Evolutionary conservation across 2,888 invertebrate genomes (phyloP), one percentile per base, ranked within the genome.

Genomic region (Autographa pulchrina): DNA sequence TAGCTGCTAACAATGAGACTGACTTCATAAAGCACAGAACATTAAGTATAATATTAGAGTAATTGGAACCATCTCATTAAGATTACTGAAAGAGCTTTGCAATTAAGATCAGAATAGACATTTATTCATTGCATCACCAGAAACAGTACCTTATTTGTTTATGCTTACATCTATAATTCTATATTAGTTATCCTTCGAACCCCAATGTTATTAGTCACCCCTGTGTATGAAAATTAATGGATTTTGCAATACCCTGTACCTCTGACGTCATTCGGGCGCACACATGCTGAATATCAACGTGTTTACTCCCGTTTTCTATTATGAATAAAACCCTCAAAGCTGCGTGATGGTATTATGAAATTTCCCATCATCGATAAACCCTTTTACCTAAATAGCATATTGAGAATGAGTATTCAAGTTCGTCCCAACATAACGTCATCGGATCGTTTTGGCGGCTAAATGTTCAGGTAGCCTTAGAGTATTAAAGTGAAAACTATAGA

Each of bases 321-420:
- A 88, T 88, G 88, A 90, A 89, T 89, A 90, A 80, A 87, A 80
- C 86, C 86, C 85, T 84, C 85, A 87, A 85, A 85, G 82, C 84
- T 83, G 78, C 83, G 85, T 87, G 88, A 88, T 88, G 85, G 88
- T 82, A 88, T 90, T 90, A 93, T 92, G 91, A 86, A 87, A 87
- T 86, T 88, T 88, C 88, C 89, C 84, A 90, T 90, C 90, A 85
- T 82, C 90, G 91, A 92, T 94, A 92, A 93, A 92, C 93, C 93
- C 93, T 93, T 93, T 92, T 89, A 91, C 90, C 90, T 91, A 92
- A 93, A 93, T 89, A 90, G 90, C 91, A 74, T 88, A 92, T 90
- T 90, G 90, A 88, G 88, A 92, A 90, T 90, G 90, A 88, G 88
- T 89, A 91, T 91, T 91, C 91, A 90, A 89, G 85, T 85, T 83